phyloP scores from a whole-genome alignment of 2,797 vertebrate genomes.

The Ctenochaetus hawaiiensis region DNA sequence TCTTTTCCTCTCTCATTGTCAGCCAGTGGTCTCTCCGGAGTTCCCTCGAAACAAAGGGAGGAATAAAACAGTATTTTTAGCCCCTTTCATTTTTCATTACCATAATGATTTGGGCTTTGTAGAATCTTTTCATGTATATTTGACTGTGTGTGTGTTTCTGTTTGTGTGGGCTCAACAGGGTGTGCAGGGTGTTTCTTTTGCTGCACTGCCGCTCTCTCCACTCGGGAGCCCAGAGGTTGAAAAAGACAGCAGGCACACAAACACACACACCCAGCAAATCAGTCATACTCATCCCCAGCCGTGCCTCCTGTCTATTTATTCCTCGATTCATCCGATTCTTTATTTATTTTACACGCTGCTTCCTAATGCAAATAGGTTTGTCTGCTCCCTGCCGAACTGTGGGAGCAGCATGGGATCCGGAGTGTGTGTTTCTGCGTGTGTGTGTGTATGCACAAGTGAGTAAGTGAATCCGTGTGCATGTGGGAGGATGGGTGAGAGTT shows the following conservation, averaged over 20 bases:
- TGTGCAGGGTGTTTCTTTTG: conserved; percentile 61
- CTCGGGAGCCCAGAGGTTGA: conserved; percentile 70
- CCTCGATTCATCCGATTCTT: conserved; percentile 82
- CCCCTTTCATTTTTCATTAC: conserved; percentile 83
- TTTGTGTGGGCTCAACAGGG: conserved; percentile 65
- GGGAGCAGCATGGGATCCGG: conserved; percentile 70
- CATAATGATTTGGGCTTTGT: conserved; percentile 80
- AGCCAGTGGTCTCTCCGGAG: conserved; percentile 68
- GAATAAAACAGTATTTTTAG: conserved; percentile 82
- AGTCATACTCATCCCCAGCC: conserved; percentile 77
- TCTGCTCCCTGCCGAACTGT: conserved; percentile 71
- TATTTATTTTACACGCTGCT: conserved; percentile 83
- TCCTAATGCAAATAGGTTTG: conserved; percentile 83
- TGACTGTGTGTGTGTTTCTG: conserved; percentile 55
- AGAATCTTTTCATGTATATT: conserved; percentile 80
- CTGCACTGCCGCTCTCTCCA: conserved; percentile 58
- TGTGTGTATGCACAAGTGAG: conserved; percentile 6
- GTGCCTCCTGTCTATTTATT: conserved; percentile 81
- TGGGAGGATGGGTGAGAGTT: conserved; percentile 56
- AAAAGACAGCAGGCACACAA: conserved; percentile 44
- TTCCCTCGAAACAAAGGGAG: conserved; percentile 74
- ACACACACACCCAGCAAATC: conserved; percentile 58
- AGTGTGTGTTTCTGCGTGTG: conserved; percentile 40
- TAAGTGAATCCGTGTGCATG: conserved; percentile 47
- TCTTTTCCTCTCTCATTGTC: conserved; percentile 52